Percentiles rank a stretch among this genome's conserved stretches.
Conservation (phyloP, 2,113 vertebrate genomes). For the Pithys albifrons region DNA sequence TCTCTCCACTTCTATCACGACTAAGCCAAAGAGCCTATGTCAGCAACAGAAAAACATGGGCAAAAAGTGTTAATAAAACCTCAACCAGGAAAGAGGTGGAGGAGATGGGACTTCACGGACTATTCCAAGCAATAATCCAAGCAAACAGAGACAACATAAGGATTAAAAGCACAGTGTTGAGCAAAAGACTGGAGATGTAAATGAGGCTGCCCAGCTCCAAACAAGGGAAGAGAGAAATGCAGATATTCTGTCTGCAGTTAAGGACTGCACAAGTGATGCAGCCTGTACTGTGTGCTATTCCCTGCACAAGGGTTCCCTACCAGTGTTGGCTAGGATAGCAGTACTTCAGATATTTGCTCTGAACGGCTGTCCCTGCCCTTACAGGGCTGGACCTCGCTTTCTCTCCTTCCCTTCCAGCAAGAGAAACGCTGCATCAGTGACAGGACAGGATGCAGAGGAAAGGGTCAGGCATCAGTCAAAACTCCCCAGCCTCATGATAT, state of each 20-base stretch:
- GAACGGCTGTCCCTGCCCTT: not conserved
- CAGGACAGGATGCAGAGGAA: not conserved
- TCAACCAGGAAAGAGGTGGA: not conserved
- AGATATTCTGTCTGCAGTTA: not conserved
- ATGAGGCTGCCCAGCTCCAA: not conserved
- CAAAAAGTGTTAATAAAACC: not conserved
- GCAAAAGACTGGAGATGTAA: not conserved
- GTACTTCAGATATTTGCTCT: not conserved
- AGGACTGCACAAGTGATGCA: not conserved
- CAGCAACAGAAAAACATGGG: not conserved
- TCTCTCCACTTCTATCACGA: accelerated
- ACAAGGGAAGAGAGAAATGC: not conserved
- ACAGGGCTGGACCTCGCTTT: not conserved
- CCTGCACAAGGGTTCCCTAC: accelerated
- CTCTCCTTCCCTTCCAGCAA: not conserved
- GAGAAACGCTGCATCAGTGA: not conserved
- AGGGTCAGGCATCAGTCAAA: not conserved
- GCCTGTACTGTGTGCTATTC: not conserved
- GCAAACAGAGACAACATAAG: not conserved
- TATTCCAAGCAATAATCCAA: not conserved
- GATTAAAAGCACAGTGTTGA: not conserved
- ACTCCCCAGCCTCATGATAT: not conserved
- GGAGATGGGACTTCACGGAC: not conserved
- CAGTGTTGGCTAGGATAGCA: accelerated
- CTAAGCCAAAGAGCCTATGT: not conserved